A percentile compares a stretch with the other conserved stretches of the same genome.
Evolutionary conservation across 2,888 invertebrate species (phyloP).

Genomic region (Drosophila buzzatii): DNA sequence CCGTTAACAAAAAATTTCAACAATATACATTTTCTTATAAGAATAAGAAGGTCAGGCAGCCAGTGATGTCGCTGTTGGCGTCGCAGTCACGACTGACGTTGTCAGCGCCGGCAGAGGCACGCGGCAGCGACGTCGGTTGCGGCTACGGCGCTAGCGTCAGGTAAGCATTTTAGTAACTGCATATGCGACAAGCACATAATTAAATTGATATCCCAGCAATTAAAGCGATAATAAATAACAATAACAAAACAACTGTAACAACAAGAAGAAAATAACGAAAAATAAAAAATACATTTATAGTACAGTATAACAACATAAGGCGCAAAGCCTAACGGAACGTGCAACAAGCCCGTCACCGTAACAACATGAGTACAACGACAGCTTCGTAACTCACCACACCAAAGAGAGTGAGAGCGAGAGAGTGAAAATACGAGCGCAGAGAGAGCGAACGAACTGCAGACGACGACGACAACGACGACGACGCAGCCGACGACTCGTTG

Average conservation of each 20-base stretch:
- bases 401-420: constrained; percentile 5
- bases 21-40: constrained; percentile 44
- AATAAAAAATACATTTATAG: not conserved
- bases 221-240: constrained; percentile 39
- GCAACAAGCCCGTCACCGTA: constrained; percentile 48
- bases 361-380: constrained; percentile 7
- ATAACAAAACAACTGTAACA: constrained; percentile 19
- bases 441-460: constrained; percentile 32
- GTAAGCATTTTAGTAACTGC: constrained; percentile 57
- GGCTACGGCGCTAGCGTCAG: constrained; percentile 17
- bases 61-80: constrained; percentile 24
- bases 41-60: constrained; percentile 59
- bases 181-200: constrained; percentile 50
- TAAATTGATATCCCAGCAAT: constrained; percentile 58
- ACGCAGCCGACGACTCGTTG: constrained; percentile 38
- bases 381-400: constrained; percentile 44
- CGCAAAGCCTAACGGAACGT: constrained; percentile 61
- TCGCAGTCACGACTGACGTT: constrained; percentile 20
- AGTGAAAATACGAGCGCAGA: constrained; percentile 28
- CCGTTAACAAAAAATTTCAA: constrained; percentile 50
- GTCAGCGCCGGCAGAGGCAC: not conserved
- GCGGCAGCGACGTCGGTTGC: not conserved
- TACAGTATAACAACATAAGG: constrained; percentile 34
- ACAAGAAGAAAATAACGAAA: constrained; percentile 5
- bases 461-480: constrained; percentile 27